phyloP scores from a whole-genome alignment of 2,797 vertebrate genomes.

The Megalops cyprinoides region DNA sequence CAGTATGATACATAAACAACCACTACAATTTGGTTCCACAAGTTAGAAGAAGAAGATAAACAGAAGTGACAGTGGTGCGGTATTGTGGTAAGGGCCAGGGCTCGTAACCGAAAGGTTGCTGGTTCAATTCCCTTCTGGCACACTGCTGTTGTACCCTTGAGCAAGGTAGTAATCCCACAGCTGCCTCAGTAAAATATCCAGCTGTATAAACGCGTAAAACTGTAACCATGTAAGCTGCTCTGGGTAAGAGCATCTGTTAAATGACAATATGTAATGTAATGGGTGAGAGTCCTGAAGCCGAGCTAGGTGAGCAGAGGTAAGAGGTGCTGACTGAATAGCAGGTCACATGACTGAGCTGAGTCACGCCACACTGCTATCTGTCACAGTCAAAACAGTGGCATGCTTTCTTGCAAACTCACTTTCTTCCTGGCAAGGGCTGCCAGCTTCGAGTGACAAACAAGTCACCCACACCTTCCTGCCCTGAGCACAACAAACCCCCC shows the following conservation, averaged over 20 bases:
- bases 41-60: background rate
- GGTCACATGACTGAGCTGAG: background rate
- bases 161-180: too few species aligned
- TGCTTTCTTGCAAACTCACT: background rate
- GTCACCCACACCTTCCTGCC: background rate
- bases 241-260: too few species aligned
- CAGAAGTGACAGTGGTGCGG: too few species aligned
- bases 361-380: background rate
- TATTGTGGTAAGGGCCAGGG: too few species aligned
- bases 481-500: background rate
- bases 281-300: background rate
- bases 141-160: too few species aligned
- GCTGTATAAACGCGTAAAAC: too few species aligned
- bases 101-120: too few species aligned
- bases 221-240: too few species aligned
- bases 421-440: background rate
- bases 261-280: too few species aligned
- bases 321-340: background rate
- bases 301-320: background rate
- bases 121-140: too few species aligned
- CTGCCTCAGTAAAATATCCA: too few species aligned
- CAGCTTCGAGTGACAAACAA: background rate
- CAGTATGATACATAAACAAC: background rate
- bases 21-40: background rate
- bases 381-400: background rate